Conservation (phyloP, 2,113 vertebrate species). For the Bucco capensis region DNA sequence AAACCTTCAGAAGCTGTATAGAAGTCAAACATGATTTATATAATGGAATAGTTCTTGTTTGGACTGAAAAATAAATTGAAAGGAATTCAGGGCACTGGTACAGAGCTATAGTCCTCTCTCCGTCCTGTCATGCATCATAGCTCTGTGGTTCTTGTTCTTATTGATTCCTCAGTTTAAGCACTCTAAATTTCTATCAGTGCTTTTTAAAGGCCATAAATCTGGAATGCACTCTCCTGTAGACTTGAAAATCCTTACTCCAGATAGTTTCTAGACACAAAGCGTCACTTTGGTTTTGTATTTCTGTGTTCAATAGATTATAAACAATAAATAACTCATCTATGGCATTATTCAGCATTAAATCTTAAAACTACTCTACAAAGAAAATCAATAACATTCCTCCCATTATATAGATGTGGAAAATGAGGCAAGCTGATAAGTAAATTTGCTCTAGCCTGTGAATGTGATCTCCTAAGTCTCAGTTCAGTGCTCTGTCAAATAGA, state of each 20-base stretch:
- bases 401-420: slow-evolving; percentile 2
- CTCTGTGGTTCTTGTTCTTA: neutral
- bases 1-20: neutral
- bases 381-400: neutral
- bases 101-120: neutral
- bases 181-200: neutral
- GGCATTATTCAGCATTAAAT: neutral
- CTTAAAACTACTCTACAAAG: neutral
- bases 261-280: neutral
- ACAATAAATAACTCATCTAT: neutral
- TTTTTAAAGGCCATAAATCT: neutral
- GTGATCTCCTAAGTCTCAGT: slow-evolving; percentile 14
- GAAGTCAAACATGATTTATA: neutral
- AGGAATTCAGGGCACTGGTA: neutral
- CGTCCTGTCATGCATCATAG: neutral
- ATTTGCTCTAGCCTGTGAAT: slow-evolving; percentile 11
- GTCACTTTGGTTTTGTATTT: neutral
- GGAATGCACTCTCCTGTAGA: neutral
- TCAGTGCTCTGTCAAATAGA: slow-evolving; percentile 34
- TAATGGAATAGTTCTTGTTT: neutral
- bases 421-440: neutral
- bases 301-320: neutral
- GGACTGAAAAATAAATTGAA: neutral
- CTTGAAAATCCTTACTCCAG: neutral
- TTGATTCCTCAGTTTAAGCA: neutral